Base-by-base conservation (phyloP, 2,113 vertebrate species). In the Rhagologus leucostigma region DNA sequence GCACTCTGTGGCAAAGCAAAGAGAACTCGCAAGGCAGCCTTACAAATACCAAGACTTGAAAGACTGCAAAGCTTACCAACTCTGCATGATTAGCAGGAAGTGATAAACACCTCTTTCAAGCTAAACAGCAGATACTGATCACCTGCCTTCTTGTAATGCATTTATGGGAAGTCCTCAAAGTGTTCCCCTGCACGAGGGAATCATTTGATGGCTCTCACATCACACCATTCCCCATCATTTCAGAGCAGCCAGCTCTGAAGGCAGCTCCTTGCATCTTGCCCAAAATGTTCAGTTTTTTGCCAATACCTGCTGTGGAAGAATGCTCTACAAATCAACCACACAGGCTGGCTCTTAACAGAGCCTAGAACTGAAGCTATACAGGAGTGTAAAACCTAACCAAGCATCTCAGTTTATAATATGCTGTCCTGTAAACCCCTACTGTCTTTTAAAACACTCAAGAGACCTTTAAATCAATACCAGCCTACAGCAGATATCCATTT, bases 401-500 rank as follows among this genome's bases (percentile, higher is more conserved):
- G 87, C 78, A 74, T 95, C 90, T 94, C 63, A 75, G 76, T 86
- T 89, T 89, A 95, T 68, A 90, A 96, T 89, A 94, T 39, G 71
- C 73, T 73, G 85, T 81, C 93, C 90, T 86, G 11, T 89, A 97
- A 90, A 90, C 78, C 71, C 86, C 94, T 95, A 73, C 94, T 95
- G 85, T 91, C 95, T 97, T 96, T 96, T 95, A 98, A 95, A 98
- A 95, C 88, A 94, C 97, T 93, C 97, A 55, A 90, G 98, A 97
- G 97, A 98, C 97, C 74, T 90, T 88, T 62, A 96, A 96, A 98
- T 99, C 98, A 97, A 99, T 99, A 98, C 91, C 95, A 98, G 94
- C 95, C 97, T 98, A 97, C 88, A 96, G 96, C 78, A 96, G 95
- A 97, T 94, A 97, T 97, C 97, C 97, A 97, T 98, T 98, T 97